Evolutionary conservation across 23 tunicate species (phyloP).

Genomic region (Phallusia fumigata): DNA sequence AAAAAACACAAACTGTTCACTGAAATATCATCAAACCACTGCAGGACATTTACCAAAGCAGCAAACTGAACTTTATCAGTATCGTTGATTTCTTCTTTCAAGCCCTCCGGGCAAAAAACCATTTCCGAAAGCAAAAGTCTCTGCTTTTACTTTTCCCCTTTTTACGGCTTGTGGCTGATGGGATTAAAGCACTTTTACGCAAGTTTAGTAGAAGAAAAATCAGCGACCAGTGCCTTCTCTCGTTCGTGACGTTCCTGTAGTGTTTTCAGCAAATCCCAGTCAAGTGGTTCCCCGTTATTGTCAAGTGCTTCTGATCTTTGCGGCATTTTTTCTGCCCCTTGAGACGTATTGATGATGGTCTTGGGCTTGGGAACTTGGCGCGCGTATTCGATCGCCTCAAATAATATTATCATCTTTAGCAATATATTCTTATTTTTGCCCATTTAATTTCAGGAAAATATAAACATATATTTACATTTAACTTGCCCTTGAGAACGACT

Average conservation of each 20-base stretch:
- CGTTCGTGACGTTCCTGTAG: constrained; percentile 80
- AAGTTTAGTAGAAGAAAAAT: constrained; percentile 30
- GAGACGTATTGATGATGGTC: neutral
- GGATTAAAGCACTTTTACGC: neutral
- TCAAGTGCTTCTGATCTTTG: neutral
- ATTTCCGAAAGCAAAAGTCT: too few species aligned
- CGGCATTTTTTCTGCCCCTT: neutral
- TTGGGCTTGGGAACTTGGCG: constrained; percentile 71
- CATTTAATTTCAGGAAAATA: too few species aligned
- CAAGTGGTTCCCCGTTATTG: constrained; percentile 11
- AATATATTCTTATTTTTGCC: neutral
- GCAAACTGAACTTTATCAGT: too few species aligned
- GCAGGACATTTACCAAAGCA: too few species aligned
- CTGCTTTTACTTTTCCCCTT: too few species aligned
- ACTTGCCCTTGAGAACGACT: too few species aligned
- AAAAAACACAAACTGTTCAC: too few species aligned
- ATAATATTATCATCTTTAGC: neutral
- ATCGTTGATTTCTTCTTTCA: too few species aligned
- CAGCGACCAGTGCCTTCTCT: constrained; percentile 78
- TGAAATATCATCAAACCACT: too few species aligned
- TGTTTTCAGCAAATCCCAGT: constrained; percentile 53
- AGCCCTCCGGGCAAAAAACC: too few species aligned
- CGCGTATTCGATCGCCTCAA: constrained; percentile 78
- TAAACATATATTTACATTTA: too few species aligned
- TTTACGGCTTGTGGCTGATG: too few species aligned